Evolutionary conservation across 2,797 vertebrate species (phyloP).

Genomic region (Adrianichthys oophorus): DNA sequence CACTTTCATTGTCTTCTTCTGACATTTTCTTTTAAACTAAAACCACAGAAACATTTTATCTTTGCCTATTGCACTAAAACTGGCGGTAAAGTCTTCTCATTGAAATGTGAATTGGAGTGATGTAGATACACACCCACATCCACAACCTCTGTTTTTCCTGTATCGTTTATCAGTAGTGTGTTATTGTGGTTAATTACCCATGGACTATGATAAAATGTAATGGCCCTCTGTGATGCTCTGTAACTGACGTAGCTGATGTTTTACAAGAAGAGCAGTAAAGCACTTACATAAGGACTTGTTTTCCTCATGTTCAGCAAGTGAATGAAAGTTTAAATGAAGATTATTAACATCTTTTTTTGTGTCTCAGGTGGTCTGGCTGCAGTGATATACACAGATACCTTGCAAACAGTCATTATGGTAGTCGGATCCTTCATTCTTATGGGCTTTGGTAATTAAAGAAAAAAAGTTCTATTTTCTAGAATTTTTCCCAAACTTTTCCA

Average conservation of each 20-base stretch:
- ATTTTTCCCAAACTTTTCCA: background rate
- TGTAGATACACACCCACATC: background rate
- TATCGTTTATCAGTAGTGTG: constrained; percentile 40
- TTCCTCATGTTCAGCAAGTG: background rate
- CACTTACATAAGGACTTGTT: background rate
- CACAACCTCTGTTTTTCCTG: background rate
- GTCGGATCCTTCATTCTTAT: constrained; percentile 90
- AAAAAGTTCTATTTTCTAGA: constrained; percentile 1
- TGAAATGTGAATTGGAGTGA: constrained; percentile 5
- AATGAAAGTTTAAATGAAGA: too few relatives aligned
- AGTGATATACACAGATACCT: constrained; percentile 96
- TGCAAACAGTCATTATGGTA: constrained; percentile 94
- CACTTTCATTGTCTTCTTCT: constrained; percentile 2
- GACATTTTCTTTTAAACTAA: constrained; percentile 11
- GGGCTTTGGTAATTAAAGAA: constrained; percentile 85
- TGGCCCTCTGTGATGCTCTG: constrained; percentile 40
- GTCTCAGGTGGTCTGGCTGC: constrained; percentile 89
- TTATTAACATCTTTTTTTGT: constrained; percentile 7
- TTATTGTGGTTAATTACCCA: constrained; percentile 55
- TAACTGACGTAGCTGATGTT: constrained; percentile 21
- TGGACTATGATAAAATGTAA: constrained; percentile 57
- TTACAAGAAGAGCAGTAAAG: constrained; percentile 3
- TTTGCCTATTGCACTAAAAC: constrained; percentile 4
- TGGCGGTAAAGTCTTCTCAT: constrained; percentile 59
- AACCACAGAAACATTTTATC: constrained; percentile 36